Percentiles rank a stretch among this genome's conserved stretches.
Evolutionary conservation across 2,888 invertebrate species (phyloP).

Genomic region (Acholoe squamosa): DNA sequence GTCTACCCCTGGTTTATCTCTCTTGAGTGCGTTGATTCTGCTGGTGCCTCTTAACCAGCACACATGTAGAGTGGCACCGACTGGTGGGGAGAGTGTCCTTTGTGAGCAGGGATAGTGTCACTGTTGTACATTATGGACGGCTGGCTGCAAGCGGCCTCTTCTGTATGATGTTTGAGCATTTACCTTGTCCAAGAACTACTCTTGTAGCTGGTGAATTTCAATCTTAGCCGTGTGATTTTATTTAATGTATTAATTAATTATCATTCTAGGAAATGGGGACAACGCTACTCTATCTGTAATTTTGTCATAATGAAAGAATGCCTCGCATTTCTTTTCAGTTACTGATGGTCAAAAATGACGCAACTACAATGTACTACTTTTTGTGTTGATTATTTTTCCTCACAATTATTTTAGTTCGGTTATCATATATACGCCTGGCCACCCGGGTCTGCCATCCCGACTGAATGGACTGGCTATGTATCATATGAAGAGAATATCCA

Average conservation of each 20-base stretch:
- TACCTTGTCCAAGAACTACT: constrained; percentile 44
- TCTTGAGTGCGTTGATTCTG: no score
- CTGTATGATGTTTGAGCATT: constrained; percentile 28
- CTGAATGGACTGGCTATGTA: constrained; percentile 56
- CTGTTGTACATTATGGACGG: constrained; percentile 40
- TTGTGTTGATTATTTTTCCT: constrained; percentile 26
- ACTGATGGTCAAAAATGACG: constrained; percentile 33
- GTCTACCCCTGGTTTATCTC: no score
- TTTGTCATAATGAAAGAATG: not conserved
- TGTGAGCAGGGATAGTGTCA: not conserved
- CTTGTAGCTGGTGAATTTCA: constrained; percentile 43
- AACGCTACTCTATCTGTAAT: constrained; percentile 18
- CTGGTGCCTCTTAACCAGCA: not conserved
- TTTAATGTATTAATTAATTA: not conserved
- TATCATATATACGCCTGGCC: constrained; percentile 15
- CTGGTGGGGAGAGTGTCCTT: not conserved
- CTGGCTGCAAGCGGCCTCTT: constrained; percentile 33
- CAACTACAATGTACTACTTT: constrained; percentile 9
- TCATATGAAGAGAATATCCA: constrained; percentile 52
- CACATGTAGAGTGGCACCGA: not conserved
- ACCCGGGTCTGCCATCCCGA: constrained; percentile 46
- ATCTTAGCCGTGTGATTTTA: constrained; percentile 44
- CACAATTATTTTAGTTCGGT: constrained; percentile 43
- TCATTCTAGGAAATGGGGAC: constrained; percentile 43
- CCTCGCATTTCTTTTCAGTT: not conserved